phyloP scores from a whole-genome alignment of 2,797 vertebrate genomes.

The Acanthopagrus latus region DNA sequence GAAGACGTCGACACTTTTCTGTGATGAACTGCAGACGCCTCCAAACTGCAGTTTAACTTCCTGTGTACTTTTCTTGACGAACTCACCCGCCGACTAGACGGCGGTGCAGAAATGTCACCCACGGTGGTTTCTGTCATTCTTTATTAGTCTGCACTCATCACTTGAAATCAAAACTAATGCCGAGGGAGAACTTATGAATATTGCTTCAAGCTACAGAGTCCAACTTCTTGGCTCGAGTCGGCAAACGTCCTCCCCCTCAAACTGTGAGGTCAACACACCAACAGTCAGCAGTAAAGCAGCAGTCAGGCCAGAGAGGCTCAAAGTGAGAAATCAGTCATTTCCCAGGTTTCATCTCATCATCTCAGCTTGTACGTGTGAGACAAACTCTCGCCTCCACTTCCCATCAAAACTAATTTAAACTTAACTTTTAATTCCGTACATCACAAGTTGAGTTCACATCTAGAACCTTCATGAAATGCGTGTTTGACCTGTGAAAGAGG shows the following conservation, averaged over 20 bases:
- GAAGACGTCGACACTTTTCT: not conserved
- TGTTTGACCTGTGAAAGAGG: not conserved
- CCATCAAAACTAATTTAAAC: too few relatives aligned
- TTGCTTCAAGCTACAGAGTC: not conserved
- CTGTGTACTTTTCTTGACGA: conserved; percentile 1
- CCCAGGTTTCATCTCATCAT: not conserved
- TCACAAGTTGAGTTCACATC: too few relatives aligned
- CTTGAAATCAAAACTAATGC: not conserved
- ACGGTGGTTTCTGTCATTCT: not conserved
- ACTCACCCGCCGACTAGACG: not conserved
- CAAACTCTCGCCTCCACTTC: too few relatives aligned
- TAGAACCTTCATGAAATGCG: too few relatives aligned
- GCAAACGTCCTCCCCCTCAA: not conserved
- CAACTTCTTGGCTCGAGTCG: not conserved
- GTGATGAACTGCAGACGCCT: conserved; percentile 14
- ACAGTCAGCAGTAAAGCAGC: not conserved
- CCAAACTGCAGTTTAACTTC: not conserved
- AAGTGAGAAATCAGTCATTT: not conserved
- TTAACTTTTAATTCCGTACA: too few relatives aligned
- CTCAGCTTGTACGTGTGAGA: not conserved
- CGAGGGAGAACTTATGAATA: not conserved
- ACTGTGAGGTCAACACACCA: not conserved
- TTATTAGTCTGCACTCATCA: not conserved
- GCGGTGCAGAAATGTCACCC: not conserved
- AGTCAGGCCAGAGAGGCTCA: not conserved